Conservation (phyloP, 2,113 vertebrate species). For the Anolis carolinensis region DNA sequence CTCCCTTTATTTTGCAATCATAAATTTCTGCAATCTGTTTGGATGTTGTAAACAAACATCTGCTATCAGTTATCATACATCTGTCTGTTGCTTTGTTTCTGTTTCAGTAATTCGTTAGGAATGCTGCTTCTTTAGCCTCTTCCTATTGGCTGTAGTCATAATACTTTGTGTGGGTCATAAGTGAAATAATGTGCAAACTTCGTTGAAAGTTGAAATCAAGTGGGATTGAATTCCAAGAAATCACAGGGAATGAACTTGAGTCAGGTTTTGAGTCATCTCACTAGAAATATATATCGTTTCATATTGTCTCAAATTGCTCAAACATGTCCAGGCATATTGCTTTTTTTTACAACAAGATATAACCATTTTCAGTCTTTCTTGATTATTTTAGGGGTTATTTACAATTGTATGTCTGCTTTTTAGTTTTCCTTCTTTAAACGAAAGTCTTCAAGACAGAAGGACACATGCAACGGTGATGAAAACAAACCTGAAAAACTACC, state of each 20-base stretch:
- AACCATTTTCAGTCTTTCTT: constrained; percentile 19
- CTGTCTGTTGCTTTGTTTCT: constrained; percentile 1
- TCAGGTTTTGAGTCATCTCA: not conserved
- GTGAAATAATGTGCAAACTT: constrained; percentile 1
- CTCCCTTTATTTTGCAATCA: not conserved
- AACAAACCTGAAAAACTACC: constrained; percentile 53
- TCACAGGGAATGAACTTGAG: not conserved
- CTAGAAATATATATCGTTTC: not conserved
- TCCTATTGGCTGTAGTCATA: not conserved
- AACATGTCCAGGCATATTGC: not conserved
- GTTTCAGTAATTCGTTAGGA: constrained; percentile 25
- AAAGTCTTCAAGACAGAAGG: constrained; percentile 67
- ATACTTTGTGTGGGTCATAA: not conserved
- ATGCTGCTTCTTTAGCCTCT: not conserved
- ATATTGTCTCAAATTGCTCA: not conserved
- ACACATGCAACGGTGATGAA: constrained; percentile 54
- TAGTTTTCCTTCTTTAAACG: constrained; percentile 78
- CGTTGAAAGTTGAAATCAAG: not conserved
- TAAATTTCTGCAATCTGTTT: constrained; percentile 9
- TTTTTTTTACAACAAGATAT: not conserved
- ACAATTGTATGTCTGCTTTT: constrained; percentile 41
- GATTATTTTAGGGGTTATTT: not conserved
- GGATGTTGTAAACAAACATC: constrained; percentile 14
- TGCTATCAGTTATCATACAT: constrained; percentile 16
- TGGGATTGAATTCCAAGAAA: not conserved